Conservation (phyloP, 2,888 invertebrate species). For the Calliopum simillimum region DNA sequence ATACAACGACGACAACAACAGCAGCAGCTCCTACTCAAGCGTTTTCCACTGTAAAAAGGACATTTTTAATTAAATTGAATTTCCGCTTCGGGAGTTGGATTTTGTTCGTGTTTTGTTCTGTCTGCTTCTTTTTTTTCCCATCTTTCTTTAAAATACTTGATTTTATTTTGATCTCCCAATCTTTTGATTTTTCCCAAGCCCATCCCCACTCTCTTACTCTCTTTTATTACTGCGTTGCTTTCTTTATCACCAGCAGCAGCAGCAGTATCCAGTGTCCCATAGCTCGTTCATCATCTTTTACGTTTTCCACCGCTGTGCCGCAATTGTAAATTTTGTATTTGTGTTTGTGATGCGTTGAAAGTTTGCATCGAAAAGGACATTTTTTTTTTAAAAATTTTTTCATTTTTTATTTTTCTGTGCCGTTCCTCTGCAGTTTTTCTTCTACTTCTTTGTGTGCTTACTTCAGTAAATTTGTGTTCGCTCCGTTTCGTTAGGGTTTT, state of each 20-base stretch:
- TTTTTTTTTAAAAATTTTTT: slow-evolving; percentile 14
- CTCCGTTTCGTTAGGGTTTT: neutral
- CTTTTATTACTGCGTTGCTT: neutral
- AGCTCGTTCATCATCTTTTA: neutral
- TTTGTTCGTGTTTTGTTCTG: neutral
- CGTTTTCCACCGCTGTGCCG: neutral
- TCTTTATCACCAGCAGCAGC: slow-evolving; percentile 9
- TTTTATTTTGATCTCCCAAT: neutral
- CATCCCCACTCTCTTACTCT: neutral
- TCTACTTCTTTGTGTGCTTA: neutral
- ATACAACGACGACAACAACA: slow-evolving; percentile 13
- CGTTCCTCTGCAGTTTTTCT: neutral
- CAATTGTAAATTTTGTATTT: slow-evolving; percentile 3
- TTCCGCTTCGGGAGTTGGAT: slow-evolving; percentile 38
- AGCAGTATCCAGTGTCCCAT: neutral
- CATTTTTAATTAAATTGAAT: slow-evolving; percentile 45
- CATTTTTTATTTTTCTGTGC: neutral
- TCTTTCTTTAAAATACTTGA: neutral
- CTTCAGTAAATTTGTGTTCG: neutral
- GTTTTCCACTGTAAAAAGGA: slow-evolving; percentile 28
- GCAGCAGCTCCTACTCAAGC: slow-evolving; percentile 17
- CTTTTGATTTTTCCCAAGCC: too few relatives aligned
- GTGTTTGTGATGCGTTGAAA: slow-evolving; percentile 26
- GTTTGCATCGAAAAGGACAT: slow-evolving; percentile 13
- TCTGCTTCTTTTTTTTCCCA: neutral